Percentiles rank a stretch among this genome's conserved stretches.
Conservation (phyloP, 2,888 invertebrate genomes). For the Trichogramma evanescens region DNA sequence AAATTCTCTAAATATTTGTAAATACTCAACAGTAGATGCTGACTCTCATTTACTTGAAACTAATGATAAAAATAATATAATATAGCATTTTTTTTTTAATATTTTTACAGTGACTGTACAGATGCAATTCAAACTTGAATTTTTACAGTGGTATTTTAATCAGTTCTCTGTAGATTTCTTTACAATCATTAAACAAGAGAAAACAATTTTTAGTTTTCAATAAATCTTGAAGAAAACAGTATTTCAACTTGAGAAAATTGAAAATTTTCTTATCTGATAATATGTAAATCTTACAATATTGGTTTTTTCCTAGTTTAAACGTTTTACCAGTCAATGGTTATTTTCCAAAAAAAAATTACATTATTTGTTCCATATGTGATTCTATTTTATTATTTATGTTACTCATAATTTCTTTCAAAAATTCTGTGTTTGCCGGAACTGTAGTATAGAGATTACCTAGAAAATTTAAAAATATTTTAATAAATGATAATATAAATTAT, state of each 20-base stretch:
- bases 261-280: too few species aligned
- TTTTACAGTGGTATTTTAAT: too few species aligned
- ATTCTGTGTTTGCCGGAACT: conserved; percentile 51
- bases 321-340: conserved; percentile 5
- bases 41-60: conserved; percentile 63
- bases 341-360: conserved; percentile 5
- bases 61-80: too few species aligned
- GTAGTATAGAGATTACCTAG: conserved; percentile 58
- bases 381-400: conserved; percentile 17
- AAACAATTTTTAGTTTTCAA: too few species aligned
- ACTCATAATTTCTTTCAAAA: conserved; percentile 44
- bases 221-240: too few species aligned
- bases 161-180: too few species aligned
- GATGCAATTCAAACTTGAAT: too few species aligned
- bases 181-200: too few species aligned
- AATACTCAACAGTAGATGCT: conserved; percentile 70
- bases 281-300: too few species aligned
- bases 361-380: conserved; percentile 5
- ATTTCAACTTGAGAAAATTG: too few species aligned
- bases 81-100: too few species aligned
- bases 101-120: too few species aligned
- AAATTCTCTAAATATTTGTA: conserved; percentile 77
- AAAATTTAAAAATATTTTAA: conserved; percentile 31
- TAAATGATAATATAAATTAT: not conserved
- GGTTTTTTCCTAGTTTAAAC: not conserved